Base-by-base conservation (phyloP, 2,797 vertebrate species). In the Limosa lapponica region DNA sequence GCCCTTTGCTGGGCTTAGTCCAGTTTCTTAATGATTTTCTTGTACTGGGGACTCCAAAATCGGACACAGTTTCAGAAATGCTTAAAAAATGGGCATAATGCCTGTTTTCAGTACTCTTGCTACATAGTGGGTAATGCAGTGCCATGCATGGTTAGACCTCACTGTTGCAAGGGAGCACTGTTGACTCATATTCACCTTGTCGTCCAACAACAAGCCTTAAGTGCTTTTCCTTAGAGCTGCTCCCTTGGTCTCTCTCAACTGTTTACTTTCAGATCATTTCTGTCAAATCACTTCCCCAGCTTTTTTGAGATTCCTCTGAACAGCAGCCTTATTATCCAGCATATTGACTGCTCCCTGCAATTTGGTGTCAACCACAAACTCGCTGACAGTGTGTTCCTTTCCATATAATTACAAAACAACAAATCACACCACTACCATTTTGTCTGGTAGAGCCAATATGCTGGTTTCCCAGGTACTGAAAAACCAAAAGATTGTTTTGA, bases 71-170 rank as follows among this genome's bases (percentile, higher is more conserved):
- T 54, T 55, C 30, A 27, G 25, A 85, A 66, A 36, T 66, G 39
- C 12, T 61, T 24, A 62, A 34, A 83, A 65, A n/a, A 2, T 20
- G 8, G 3, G 1, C 36, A 39, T 46, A 46, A 69, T 30, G 34
- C 17, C 10, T 54, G 7, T 28, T 94, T 25, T 66, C 15, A 11
- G 11, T 20, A n/a, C 0, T 0, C 19, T 11, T 3, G 3, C 14
- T 22, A 3, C 0, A 0, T 10, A 24, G 22, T 39, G 28, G 23
- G 4, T 44, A 48, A 72, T 12, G 10, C 43, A 55, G 14, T 2
- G 27, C 17, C 34, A 6, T 7, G 28, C 2, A 0, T 19, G 2
- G 15, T 34, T 48, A 74, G 28, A 18, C 23, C 34, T 57, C 46
- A 13, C 25, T 30, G 20, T 43, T 41, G 16, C 19, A 44, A 55